phyloP scores from a whole-genome alignment of 1,140 invertebrate genomes.

The Teleopsis dalmanni region DNA sequence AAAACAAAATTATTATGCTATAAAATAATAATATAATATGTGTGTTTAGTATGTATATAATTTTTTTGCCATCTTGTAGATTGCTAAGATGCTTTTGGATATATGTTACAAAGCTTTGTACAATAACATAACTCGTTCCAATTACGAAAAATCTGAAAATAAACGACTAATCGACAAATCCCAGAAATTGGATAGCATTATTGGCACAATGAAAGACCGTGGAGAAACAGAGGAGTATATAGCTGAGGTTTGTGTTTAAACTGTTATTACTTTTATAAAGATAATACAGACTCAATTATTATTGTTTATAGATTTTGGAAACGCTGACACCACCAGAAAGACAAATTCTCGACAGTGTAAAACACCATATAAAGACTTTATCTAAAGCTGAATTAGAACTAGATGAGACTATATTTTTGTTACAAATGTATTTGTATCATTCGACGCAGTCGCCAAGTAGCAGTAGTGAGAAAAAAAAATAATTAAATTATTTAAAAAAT shows the following conservation, averaged over 20 bases:
- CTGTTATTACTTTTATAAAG: not conserved
- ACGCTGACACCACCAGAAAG: constrained; percentile 71
- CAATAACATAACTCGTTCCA: constrained; percentile 58
- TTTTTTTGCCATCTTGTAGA: constrained; percentile 41
- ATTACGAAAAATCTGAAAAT: constrained; percentile 56
- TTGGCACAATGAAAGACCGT: constrained; percentile 64
- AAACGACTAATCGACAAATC: constrained; percentile 78
- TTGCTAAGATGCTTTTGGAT: constrained; percentile 65
- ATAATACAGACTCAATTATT: not conserved
- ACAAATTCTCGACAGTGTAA: constrained; percentile 58
- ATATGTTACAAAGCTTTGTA: constrained; percentile 69
- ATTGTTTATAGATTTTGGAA: constrained; percentile 57
- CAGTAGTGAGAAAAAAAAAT: constrained; percentile 30
- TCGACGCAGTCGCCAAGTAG: constrained; percentile 27
- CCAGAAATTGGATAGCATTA: constrained; percentile 70
- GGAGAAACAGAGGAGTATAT: constrained; percentile 68
- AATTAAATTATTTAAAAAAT: not conserved
- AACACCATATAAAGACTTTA: constrained; percentile 58
- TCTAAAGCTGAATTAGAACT: constrained; percentile 59
- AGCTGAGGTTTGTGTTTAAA: constrained; percentile 55
- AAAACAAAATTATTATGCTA: no score
- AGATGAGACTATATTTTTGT: constrained; percentile 66
- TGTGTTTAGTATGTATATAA: not conserved
- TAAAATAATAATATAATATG: not conserved
- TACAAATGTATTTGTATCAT: constrained; percentile 52